phyloP scores from a whole-genome alignment of 2,113 vertebrate species.

The Astatoreochromis straeleni region DNA sequence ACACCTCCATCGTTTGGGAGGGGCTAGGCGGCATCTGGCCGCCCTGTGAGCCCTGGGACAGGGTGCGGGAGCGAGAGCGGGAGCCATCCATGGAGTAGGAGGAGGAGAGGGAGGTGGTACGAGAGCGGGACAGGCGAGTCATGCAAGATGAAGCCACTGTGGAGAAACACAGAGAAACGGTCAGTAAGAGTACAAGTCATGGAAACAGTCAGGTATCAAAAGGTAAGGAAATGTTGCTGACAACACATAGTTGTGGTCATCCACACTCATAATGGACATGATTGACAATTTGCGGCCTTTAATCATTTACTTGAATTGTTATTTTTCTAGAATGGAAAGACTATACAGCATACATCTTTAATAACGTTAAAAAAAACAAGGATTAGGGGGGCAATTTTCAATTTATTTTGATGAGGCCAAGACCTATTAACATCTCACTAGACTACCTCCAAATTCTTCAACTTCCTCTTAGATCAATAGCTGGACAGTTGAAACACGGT shows the following conservation, averaged over 20 bases:
- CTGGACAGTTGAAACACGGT: not conserved
- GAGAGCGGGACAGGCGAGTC: constrained; percentile 88
- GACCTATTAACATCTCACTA: not conserved
- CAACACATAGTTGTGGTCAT: not conserved
- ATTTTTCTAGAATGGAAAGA: not conserved
- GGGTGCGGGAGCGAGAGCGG: constrained; percentile 81
- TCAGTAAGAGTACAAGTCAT: not conserved
- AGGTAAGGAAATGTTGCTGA: not conserved
- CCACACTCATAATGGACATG: not conserved
- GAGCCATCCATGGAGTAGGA: constrained; percentile 82
- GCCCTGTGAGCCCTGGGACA: constrained; percentile 85
- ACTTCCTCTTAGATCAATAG: not conserved
- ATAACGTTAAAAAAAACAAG: not conserved
- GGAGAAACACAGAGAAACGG: not conserved
- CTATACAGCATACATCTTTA: not conserved
- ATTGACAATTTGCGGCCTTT: not conserved
- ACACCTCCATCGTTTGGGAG: constrained; percentile 87
- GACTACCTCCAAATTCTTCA: not conserved
- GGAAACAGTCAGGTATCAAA: not conserved
- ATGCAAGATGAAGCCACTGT: constrained; percentile 90
- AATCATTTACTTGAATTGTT: not conserved
- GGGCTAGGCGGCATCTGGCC: constrained; percentile 78
- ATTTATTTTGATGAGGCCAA: not conserved
- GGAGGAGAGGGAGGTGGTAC: constrained; percentile 87
- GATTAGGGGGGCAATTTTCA: not conserved